A percentile compares a stretch with the other conserved stretches of the same genome.
These are phyloP conservation scores for Hepsetus odoe DNA, from an alignment of 2,113 vertebrate species.

Conservation along the genomic window DNA sequence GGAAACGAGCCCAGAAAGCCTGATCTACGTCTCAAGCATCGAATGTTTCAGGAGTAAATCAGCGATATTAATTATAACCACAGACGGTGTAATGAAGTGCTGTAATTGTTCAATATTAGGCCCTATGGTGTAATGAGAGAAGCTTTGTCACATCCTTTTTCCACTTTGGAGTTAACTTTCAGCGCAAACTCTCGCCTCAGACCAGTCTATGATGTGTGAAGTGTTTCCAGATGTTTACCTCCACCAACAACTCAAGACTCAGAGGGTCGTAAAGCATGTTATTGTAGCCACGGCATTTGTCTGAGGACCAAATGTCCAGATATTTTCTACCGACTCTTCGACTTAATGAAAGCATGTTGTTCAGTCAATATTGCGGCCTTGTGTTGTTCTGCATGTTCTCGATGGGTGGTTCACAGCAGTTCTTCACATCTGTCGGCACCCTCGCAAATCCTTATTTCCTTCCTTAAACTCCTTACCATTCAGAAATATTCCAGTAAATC, in stretches of 20 bases:
- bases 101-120: slow-evolving; percentile 36
- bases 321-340: not conserved
- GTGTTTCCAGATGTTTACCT: slow-evolving; percentile 73
- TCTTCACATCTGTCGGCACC: not conserved
- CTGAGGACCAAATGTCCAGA: slow-evolving; percentile 41
- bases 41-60: not conserved
- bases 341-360: slow-evolving; percentile 23
- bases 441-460: not conserved
- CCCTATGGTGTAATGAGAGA: slow-evolving; percentile 29
- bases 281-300: slow-evolving; percentile 54
- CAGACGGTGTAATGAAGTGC: slow-evolving; percentile 3
- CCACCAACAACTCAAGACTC: slow-evolving; percentile 56
- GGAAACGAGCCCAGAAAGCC: not conserved
- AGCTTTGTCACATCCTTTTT: slow-evolving; percentile 46
- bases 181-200: slow-evolving; percentile 57
- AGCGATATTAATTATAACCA: slow-evolving; percentile 3
- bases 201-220: slow-evolving; percentile 69
- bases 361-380: not conserved
- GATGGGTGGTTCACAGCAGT: not conserved
- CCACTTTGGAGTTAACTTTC: slow-evolving; percentile 42
- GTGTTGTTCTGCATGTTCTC: not conserved
- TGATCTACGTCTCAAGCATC: not conserved
- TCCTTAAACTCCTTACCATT: not conserved
- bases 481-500: not conserved
- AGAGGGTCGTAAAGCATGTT: slow-evolving; percentile 54